Conservation (phyloP, 2,888 invertebrate species). For the Thymelicus sylvestris region DNA sequence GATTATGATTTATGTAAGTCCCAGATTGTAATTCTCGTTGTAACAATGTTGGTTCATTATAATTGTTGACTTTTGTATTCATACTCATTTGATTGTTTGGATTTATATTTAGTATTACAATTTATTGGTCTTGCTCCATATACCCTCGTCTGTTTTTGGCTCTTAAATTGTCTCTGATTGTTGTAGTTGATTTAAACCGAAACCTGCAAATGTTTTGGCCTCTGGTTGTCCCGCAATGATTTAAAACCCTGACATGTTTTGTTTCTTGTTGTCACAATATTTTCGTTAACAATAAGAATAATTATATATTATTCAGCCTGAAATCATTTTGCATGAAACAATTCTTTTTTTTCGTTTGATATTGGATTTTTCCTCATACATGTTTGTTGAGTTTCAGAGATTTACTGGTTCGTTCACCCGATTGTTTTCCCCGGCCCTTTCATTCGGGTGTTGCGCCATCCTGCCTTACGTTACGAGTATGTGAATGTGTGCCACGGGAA, state of each 20-base stretch:
- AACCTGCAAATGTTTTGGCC: neutral
- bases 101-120: neutral
- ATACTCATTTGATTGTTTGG: neutral
- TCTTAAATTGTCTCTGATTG: neutral
- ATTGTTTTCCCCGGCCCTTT: slow-evolving; percentile 16
- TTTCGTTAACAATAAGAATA: neutral
- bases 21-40: neutral
- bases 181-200: neutral
- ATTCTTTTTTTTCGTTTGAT: slow-evolving; percentile 22
- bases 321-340: slow-evolving; percentile 11
- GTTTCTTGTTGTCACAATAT: neutral
- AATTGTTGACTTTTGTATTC: neutral
- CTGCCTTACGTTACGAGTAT: slow-evolving; percentile 23
- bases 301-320: neutral
- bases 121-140: neutral
- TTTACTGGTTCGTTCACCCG: slow-evolving; percentile 24
- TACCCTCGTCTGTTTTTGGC: neutral
- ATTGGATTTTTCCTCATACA: neutral
- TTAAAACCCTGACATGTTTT: neutral
- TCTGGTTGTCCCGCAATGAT: neutral
- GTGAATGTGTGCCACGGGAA: slow-evolving; percentile 11
- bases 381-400: slow-evolving; percentile 13
- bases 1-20: neutral
- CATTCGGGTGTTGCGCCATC: slow-evolving; percentile 3
- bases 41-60: neutral